These are phyloP conservation scores for Glandiceps talaboti DNA, from an alignment of 53 echinoderm and acorn worm species.

Conservation along the genomic window DNA sequence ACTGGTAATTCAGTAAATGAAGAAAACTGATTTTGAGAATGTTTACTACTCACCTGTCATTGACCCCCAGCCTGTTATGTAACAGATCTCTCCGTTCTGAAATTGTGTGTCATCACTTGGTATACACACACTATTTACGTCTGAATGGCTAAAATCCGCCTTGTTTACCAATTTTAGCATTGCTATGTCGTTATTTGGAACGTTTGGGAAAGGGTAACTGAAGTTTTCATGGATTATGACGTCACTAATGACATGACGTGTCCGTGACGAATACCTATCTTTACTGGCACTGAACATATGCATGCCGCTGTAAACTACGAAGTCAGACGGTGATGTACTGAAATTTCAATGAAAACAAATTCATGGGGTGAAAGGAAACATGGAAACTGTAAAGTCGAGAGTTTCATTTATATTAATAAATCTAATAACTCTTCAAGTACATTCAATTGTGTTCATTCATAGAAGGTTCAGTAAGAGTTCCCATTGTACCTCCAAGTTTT, in stretches of 20 bases:
- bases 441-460: no score
- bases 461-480: no score
- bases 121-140: constrained; percentile 15
- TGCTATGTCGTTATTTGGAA: constrained; percentile 11
- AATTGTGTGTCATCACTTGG: background rate
- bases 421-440: no score
- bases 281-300: background rate
- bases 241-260: background rate
- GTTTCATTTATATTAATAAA: no score
- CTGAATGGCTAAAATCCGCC: constrained; percentile 5
- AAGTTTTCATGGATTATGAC: background rate
- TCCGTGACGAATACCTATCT: background rate
- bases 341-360: no score
- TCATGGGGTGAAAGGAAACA: no score
- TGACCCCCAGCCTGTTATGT: constrained; percentile 21
- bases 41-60: no score
- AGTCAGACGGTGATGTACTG: background rate
- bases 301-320: background rate
- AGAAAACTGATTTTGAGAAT: background rate
- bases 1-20: no score
- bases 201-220: background rate
- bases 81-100: constrained; percentile 2
- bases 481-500: no score
- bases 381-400: no score
- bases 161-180: constrained; percentile 4